phyloP scores from a whole-genome alignment of 2,797 vertebrate genomes.

The Catharus ustulatus region DNA sequence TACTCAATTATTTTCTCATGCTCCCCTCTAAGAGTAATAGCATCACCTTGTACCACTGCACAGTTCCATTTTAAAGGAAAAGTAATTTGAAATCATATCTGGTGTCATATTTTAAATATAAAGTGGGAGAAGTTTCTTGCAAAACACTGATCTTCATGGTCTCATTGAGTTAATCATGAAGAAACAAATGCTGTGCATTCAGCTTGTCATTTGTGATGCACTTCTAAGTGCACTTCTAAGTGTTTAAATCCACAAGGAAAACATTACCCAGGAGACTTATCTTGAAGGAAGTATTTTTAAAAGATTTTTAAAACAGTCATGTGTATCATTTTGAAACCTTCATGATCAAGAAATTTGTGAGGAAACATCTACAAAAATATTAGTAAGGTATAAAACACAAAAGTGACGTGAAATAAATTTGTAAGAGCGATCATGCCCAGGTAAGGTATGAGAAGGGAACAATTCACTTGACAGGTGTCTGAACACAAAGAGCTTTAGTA shows the following conservation, averaged over 20 bases:
- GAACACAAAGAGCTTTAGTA: background rate
- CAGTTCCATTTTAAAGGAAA: background rate
- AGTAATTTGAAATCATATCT: background rate
- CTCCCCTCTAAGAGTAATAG: background rate
- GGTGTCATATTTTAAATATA: background rate
- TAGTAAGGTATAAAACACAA: background rate
- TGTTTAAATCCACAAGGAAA: background rate
- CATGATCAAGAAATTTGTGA: background rate
- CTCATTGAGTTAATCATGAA: background rate
- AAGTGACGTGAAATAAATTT: background rate
- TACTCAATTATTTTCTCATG: background rate
- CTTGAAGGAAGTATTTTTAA: background rate
- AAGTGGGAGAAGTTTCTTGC: background rate
- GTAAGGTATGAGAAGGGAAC: background rate
- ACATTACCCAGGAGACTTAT: background rate
- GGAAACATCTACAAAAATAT: background rate
- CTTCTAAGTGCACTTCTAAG: background rate
- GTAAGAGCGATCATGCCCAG: background rate
- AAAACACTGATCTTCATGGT: background rate
- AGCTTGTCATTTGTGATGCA: background rate
- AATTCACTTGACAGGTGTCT: background rate
- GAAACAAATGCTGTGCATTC: background rate
- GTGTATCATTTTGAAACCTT: background rate
- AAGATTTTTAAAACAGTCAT: rapidly evolving
- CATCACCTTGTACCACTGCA: background rate